Percentiles rank a stretch among this genome's conserved stretches.
Evolutionary conservation across 2,888 invertebrate species (phyloP).

Genomic region (Cerastoderma edule): DNA sequence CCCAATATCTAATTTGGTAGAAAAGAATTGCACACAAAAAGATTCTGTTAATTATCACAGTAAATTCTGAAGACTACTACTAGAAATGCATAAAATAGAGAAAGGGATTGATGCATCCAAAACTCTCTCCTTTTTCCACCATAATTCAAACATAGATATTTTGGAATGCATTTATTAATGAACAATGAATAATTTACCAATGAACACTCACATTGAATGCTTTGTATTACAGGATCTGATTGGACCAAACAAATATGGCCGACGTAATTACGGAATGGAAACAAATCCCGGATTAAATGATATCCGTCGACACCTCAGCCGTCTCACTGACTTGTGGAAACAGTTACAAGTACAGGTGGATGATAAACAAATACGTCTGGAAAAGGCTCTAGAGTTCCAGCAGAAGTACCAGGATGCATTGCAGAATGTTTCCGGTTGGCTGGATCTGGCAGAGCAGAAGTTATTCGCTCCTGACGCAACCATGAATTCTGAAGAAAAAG

Average conservation of each 20-base stretch:
- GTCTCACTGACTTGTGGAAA: constrained; percentile 74
- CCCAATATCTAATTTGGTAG: too few species aligned
- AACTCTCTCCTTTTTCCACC: too few species aligned
- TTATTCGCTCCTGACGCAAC: constrained; percentile 69
- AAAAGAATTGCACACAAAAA: too few species aligned
- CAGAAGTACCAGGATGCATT: constrained; percentile 79
- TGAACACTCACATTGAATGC: too few species aligned
- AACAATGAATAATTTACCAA: too few species aligned
- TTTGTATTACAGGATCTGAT: constrained; percentile 55
- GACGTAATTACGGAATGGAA: constrained; percentile 43
- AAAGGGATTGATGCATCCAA: too few species aligned
- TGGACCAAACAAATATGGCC: constrained; percentile 53
- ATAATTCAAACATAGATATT: too few species aligned
- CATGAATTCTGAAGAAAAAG: constrained; percentile 70
- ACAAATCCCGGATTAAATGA: constrained; percentile 64
- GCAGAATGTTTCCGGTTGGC: constrained; percentile 76
- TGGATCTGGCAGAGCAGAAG: constrained; percentile 78
- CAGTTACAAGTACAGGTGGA: constrained; percentile 72
- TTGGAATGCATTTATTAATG: too few species aligned
- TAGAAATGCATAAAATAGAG: too few species aligned
- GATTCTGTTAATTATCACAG: too few species aligned
- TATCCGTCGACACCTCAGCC: constrained; percentile 65
- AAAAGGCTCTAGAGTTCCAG: constrained; percentile 76
- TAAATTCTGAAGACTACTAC: too few species aligned
- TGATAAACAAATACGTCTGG: constrained; percentile 71